Base-by-base conservation (phyloP, 2,888 invertebrate species). In the Chrysotoxum bicinctum region DNA sequence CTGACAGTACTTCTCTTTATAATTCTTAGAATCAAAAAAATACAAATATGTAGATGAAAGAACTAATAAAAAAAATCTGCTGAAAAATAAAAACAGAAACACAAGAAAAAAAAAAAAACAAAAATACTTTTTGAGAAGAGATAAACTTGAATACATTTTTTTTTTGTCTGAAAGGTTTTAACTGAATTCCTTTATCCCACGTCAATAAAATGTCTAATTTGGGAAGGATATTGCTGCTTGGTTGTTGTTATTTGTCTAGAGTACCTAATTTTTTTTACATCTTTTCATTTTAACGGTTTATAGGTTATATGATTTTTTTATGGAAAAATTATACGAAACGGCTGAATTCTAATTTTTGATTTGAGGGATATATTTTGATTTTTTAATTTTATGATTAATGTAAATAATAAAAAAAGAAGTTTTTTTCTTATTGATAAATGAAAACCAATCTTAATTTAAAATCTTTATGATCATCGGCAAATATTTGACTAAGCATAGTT, bases 191-290 rank as follows among this genome's bases (percentile, higher is more conserved):
- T 66, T 77, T 58, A 52, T 77, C 66, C 54, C 32, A 60, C 68
- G 68, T 83, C 82, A 78, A 50, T 78, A 56, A 66, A 78, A 56
- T 78, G 78, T 83, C 82, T 74, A 69, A 78, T 78, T 83, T 69
- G 69, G 43, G 72, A 82, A 56, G n/a, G 37, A 45, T 60, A 62
- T 64, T 23, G 26, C 10, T 56, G 10, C 10, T n/a, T 32, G 0
- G 16, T 6, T 40, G 19, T 32, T 30, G 8, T 54, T 30, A 54
- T n/a, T 60, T 23, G 43, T 26, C 14, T n/a, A 30, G 35, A 5
- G 8, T 21, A 21, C 8, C 23, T 21, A 21, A 4, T 35, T n/a
- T 1, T 58, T 23, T n/a, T 4, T 1, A 35, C 7, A 14, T 40
- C 5, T 40, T 26, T n/a, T 43, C 16, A 43, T 30, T 5, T 12